Conservation (phyloP, 2,797 vertebrate species). For the Mormyrus hasselquistii region DNA sequence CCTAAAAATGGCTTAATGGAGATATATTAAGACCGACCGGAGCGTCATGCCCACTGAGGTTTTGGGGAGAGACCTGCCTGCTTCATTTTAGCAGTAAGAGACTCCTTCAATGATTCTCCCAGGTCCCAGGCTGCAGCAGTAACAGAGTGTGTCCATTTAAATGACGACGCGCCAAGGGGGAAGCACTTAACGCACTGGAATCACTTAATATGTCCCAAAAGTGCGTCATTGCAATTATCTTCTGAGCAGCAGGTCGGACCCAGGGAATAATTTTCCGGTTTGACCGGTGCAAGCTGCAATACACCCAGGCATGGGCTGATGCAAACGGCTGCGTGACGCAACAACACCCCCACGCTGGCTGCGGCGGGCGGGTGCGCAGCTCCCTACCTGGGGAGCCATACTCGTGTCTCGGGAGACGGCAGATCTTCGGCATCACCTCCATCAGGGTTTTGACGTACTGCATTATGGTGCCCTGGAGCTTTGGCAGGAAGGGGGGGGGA, state of each 20-base stretch:
- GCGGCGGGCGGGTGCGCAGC: background rate
- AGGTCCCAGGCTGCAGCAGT: background rate
- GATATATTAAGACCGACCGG: background rate
- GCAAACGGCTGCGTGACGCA: background rate
- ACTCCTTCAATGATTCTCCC: background rate
- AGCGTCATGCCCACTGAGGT: background rate
- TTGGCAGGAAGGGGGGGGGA: background rate
- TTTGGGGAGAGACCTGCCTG: background rate
- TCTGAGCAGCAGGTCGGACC: background rate
- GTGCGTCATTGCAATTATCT: background rate
- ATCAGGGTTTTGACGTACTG: slow-evolving; percentile 77
- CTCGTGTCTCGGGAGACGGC: slow-evolving; percentile 70
- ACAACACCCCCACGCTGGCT: background rate
- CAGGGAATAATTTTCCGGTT: background rate
- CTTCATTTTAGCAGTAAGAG: background rate
- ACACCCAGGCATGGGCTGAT: background rate
- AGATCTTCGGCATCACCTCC: slow-evolving; percentile 81
- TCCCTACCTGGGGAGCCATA: slow-evolving; percentile 73
- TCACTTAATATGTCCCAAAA: background rate
- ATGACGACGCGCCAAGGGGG: background rate
- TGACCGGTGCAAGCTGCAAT: background rate
- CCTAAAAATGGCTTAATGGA: background rate
- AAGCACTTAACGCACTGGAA: background rate
- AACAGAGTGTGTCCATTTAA: background rate
- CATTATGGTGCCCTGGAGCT: slow-evolving; percentile 74